Evolutionary conservation across 1,140 invertebrate genomes (phyloP), one percentile per base, ranked within the genome.

Genomic region (Macrotrachela quadricornifera): DNA sequence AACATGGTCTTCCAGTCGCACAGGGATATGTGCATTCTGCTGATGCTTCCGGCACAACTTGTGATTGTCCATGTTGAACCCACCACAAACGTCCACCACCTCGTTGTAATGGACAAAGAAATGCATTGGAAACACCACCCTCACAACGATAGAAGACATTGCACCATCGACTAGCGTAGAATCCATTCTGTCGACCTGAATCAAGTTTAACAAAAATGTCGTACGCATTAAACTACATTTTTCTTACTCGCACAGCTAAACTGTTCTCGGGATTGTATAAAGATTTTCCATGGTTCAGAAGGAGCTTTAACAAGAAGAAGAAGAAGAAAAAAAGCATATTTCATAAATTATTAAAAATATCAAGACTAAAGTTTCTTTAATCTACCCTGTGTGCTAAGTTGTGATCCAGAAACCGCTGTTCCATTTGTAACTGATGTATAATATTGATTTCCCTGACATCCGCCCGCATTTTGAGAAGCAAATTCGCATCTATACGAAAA

Each of bases 1-100:
- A 15, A 43, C 53, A 54, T 40, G 14, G 18, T 37, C 15, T 13
- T 42, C 38, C 42, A 10, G 53, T 54, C 18, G 49, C 53, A 49
- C 53, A 54, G 13, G 53, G 53, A 46, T 46, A 54, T 1, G 44
- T 44, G 36, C 53, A 54, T 16, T 38, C 47, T 0, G 53, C 53
- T 16, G 51, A 53, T 3, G 45, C 46, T 40, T 53, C 44, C 10
- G 17, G 13, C 8, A 30, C 8, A 39, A 43, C 53, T 16, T 54
- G 46, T 8, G 21, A 30, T 30, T 2, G 8, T n/a, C 47, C 53
- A 13, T 54, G 53, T 38, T 48, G 39, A 16, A 44, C 40, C 53
- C 53, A 54, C 53, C 53, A 54, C 17, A 54, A 11, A 4, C 53
- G 38, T 14, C 43, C 53, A 42, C 41, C 41, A 30, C 44, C 46